Evolutionary conservation across 2,888 invertebrate genomes (phyloP).

Genomic region (Cephus nigrinus): DNA sequence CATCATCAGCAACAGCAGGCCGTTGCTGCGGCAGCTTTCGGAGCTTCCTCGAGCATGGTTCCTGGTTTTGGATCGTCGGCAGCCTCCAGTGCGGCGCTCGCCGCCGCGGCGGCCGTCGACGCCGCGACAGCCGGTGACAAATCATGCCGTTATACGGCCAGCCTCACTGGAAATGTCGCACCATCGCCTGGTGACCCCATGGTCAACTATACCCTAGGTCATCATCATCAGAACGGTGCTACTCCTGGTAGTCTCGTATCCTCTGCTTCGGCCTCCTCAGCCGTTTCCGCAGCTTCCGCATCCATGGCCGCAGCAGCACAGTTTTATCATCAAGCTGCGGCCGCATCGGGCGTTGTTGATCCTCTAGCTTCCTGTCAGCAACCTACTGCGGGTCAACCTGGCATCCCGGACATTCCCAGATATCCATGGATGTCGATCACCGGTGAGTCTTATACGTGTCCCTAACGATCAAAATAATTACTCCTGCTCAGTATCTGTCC

Average conservation of each 20-base stretch:
- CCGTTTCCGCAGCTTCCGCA: conserved; percentile 75
- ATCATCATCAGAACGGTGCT: conserved; percentile 76
- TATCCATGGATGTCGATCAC: conserved; percentile 98
- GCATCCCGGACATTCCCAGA: conserved; percentile 89
- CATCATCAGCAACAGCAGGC: conserved; percentile 79
- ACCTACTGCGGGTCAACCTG: conserved; percentile 82
- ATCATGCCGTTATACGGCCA: conserved; percentile 83
- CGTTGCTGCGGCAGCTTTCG: conserved; percentile 74
- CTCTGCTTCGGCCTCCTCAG: conserved; percentile 73
- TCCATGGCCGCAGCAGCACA: conserved; percentile 81
- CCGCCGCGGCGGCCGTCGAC: conserved; percentile 76
- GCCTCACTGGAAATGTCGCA: conserved; percentile 72
- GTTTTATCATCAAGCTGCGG: conserved; percentile 90
- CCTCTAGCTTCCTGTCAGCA: conserved; percentile 85
- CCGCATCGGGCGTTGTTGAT: conserved; percentile 82
- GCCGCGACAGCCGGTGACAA: conserved; percentile 79
- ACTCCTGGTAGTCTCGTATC: conserved; percentile 61
- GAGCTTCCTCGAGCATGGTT: conserved; percentile 75
- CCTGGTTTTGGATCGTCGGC: conserved; percentile 71
- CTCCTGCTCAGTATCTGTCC: not conserved
- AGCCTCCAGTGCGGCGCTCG: conserved; percentile 68
- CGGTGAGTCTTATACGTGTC: conserved; percentile 73
- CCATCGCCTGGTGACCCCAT: conserved; percentile 75
- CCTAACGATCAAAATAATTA: not conserved
- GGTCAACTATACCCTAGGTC: conserved; percentile 84